Conservation (phyloP, 2,888 invertebrate species). For the Pheosia tremula region DNA sequence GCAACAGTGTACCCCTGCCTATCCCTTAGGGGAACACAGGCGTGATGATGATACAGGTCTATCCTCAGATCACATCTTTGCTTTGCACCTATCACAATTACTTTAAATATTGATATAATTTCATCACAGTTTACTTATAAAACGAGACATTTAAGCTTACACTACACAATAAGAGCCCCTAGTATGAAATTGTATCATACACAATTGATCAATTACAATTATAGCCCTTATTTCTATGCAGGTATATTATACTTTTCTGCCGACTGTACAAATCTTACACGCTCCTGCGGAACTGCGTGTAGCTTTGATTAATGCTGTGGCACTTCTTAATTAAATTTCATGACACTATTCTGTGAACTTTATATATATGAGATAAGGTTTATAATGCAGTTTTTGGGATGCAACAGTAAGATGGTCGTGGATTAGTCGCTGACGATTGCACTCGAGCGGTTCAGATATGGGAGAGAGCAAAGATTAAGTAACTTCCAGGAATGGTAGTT, state of each 20-base stretch:
- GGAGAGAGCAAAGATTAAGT: slow-evolving; percentile 5
- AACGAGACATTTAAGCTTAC: no score
- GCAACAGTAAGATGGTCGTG: slow-evolving; percentile 14
- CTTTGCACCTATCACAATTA: no score
- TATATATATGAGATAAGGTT: slow-evolving; percentile 13
- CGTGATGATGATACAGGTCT: no score
- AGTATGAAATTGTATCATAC: no score
- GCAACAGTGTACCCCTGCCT: no score
- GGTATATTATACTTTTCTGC: slow-evolving; percentile 1
- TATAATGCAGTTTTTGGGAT: slow-evolving; percentile 4
- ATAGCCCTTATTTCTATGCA: neutral
- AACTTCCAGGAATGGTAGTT: neutral
- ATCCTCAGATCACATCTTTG: no score
- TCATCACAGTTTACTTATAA: no score
- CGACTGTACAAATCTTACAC: slow-evolving; percentile 22
- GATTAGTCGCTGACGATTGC: slow-evolving; percentile 15
- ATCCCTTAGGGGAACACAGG: no score
- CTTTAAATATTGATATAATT: no score
- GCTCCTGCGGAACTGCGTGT: slow-evolving; percentile 26
- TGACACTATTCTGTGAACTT: slow-evolving; percentile 1
- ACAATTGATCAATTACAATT: neutral
- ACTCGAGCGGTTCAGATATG: slow-evolving; percentile 19
- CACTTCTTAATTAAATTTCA: slow-evolving; percentile 22
- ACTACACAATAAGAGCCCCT: no score
- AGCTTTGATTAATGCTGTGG: slow-evolving; percentile 37